Base-by-base conservation (phyloP, 2,888 invertebrate species). In the Drosophila testacea region DNA sequence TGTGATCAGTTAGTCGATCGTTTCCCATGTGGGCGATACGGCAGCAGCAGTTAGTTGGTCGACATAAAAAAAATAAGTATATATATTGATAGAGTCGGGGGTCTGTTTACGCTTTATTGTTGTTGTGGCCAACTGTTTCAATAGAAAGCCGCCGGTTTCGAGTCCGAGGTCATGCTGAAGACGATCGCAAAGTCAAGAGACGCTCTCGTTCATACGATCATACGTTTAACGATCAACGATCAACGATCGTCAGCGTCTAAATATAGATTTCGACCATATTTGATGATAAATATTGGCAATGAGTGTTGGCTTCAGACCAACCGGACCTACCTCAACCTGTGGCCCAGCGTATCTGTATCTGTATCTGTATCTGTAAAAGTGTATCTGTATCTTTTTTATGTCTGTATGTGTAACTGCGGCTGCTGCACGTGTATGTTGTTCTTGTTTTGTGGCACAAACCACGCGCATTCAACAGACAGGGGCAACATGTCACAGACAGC, bases 211-310 rank as follows among this genome's bases (percentile, higher is more conserved):
- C 56, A 56, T 38, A 41, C 44, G 10, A 22, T 10, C 22, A 27
- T 16, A 41, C 9, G 9, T 9, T 2, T 10, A 30, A 10, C 57
- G 61, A 39, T 38, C 55, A 56, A 54, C 65, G 46, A 64, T 64
- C 69, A 55, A 54, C 27, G 63, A 69, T 61, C 81, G 86, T 83
- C 88, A 89, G 86, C 86, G 69, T 82, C 83, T 84, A 89, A 89
- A 84, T 88, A 89, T 84, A 84, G 83, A 84, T 85, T 85, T 85
- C 86, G 86, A 88, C 90, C 90, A 85, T 89, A 89, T 84, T 84
- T 85, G 88, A 69, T 85, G 88, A 73, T 89, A 85, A 88, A 89
- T 89, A 89, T 88, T 83, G 90, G 86, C 82, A 77, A 81, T 81
- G 89, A 88, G 87, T 47, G 57, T 57, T 77, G 73, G 69, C 77